These are phyloP conservation scores for Oryzias dopingdopingensis DNA, from an alignment of 2,797 vertebrate genomes.

Conservation along the genomic window DNA sequence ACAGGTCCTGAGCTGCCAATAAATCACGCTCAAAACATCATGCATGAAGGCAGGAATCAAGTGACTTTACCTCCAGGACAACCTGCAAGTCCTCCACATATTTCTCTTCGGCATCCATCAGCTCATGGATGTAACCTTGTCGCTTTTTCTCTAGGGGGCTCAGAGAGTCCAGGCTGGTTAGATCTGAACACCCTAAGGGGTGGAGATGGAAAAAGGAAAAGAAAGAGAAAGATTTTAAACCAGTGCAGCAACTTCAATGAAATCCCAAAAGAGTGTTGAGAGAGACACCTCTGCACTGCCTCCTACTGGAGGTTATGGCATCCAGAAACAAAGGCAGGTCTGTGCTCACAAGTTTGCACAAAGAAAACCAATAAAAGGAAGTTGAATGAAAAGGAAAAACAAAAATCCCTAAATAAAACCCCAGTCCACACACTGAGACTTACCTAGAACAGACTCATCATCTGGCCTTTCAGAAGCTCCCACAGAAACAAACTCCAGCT, in stretches of 20 bases:
- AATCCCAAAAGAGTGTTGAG: constrained; percentile 1
- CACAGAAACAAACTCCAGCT: constrained; percentile 21
- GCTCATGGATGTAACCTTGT: constrained; percentile 94
- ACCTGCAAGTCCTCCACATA: constrained; percentile 92
- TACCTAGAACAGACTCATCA: constrained; percentile 44
- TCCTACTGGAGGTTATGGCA: constrained; percentile 25
- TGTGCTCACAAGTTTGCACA: not conserved
- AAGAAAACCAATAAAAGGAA: not conserved
- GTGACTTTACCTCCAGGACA: constrained; percentile 83
- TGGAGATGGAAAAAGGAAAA: constrained; percentile 1
- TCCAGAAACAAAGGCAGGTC: not conserved
- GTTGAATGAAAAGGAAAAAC: not conserved
- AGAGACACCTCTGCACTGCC: constrained; percentile 24
- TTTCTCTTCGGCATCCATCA: constrained; percentile 90
- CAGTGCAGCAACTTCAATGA: not conserved
- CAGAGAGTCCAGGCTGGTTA: constrained; percentile 88
- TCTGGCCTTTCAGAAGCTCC: constrained; percentile 17
- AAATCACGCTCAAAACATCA: not conserved
- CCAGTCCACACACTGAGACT: constrained; percentile 20
- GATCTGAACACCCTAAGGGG: constrained; percentile 89
- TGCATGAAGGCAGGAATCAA: no score
- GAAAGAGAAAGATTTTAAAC: not conserved
- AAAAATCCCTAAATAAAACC: not conserved
- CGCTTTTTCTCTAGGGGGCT: constrained; percentile 89
- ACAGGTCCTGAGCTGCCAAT: not conserved